Evolutionary conservation across 2,797 vertebrate species (phyloP).

Genomic region (Pyrrhura leucotis): DNA sequence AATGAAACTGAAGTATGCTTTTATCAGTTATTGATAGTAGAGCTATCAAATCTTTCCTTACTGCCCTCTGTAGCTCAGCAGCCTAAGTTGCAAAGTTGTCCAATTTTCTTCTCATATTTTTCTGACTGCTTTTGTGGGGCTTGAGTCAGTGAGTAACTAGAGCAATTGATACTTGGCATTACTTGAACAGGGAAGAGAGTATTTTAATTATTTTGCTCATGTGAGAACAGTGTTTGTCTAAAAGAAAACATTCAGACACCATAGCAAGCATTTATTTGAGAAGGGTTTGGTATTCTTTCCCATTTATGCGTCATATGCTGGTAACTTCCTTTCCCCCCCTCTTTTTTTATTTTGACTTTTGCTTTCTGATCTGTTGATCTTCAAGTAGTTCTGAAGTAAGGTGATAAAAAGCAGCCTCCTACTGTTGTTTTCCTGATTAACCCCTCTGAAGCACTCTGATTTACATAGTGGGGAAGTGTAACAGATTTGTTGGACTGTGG

Average conservation of each 20-base stretch:
- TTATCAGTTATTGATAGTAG: neutral
- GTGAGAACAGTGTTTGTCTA: neutral
- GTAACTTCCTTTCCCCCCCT: neutral
- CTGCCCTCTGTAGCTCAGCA: neutral
- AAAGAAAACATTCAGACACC: neutral
- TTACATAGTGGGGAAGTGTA: neutral
- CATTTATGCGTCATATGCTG: neutral
- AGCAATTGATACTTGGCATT: neutral
- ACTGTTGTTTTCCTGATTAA: neutral
- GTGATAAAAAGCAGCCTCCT: neutral
- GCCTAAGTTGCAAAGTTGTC: neutral
- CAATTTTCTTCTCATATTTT: neutral
- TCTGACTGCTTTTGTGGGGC: neutral
- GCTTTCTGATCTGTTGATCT: neutral
- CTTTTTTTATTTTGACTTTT: neutral
- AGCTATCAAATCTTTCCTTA: neutral
- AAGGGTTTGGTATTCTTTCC: neutral
- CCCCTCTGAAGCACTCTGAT: neutral
- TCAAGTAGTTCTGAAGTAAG: neutral
- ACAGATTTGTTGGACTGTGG: slow-evolving; percentile 19
- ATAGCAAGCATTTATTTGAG: neutral
- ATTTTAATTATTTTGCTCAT: neutral
- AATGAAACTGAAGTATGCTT: neutral
- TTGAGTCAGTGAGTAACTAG: neutral
- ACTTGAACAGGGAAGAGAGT: neutral